phyloP scores from a whole-genome alignment of 2,797 vertebrate genomes.

The Neopelma chrysocephalum region DNA sequence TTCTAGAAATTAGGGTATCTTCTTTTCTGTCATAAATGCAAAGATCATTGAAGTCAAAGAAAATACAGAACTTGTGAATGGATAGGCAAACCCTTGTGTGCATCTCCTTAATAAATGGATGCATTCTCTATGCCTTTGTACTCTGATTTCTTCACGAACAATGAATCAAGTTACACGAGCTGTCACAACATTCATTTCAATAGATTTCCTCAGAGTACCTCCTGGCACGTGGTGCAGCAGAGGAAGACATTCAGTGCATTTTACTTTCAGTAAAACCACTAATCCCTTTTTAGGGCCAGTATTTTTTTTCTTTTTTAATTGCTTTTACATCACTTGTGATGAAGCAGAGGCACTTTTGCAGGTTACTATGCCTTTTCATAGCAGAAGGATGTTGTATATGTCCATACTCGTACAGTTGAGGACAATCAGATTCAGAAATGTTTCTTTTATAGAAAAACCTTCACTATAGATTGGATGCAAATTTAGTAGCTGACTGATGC shows the following conservation, averaged over 20 bases:
- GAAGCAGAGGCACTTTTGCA: not conserved
- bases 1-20: not conserved
- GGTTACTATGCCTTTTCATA: not conserved
- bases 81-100: not conserved
- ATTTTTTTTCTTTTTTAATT: not conserved
- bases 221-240: not conserved
- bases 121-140: slow-evolving; percentile 33
- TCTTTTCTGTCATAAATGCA: not conserved
- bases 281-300: not conserved
- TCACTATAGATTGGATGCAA: not conserved
- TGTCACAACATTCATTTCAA: slow-evolving; percentile 28
- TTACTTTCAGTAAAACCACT: not conserved
- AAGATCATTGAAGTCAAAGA: not conserved
- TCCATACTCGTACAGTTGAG: not conserved
- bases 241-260: not conserved
- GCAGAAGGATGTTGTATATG: not conserved
- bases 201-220: slow-evolving; percentile 36
- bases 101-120: not conserved
- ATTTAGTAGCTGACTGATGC: not conserved
- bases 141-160: not conserved
- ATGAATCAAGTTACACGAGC: slow-evolving; percentile 10
- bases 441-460: not conserved
- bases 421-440: not conserved
- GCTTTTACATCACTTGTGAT: not conserved
- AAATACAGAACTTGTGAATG: slow-evolving; percentile 15